phyloP scores from a whole-genome alignment of 2,797 vertebrate species.

The Leucoraja ocellata region DNA sequence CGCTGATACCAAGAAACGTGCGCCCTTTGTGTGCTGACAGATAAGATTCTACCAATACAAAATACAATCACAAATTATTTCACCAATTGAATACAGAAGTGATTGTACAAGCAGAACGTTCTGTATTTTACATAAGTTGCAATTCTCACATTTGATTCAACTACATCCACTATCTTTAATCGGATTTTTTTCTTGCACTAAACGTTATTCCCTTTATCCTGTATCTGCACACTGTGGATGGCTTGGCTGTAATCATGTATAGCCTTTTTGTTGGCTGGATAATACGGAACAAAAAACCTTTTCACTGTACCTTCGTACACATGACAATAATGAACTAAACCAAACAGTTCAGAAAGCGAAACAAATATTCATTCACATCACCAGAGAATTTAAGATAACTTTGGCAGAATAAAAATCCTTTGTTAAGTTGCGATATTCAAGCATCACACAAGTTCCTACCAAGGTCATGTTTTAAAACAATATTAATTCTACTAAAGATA shows the following conservation, averaged over 20 bases:
- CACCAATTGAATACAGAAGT: background rate
- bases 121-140: background rate
- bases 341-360: background rate
- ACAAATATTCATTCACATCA: background rate
- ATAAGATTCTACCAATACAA: background rate
- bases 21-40: background rate
- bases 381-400: background rate
- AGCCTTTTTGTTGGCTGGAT: too few species aligned
- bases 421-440: background rate
- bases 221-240: too few species aligned
- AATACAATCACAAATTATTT: background rate
- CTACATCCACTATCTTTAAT: background rate
- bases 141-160: background rate
- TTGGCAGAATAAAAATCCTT: background rate
- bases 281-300: too few species aligned
- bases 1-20: background rate
- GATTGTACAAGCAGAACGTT: background rate
- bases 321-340: too few species aligned
- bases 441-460: background rate
- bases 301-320: too few species aligned
- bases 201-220: too few species aligned
- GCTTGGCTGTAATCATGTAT: too few species aligned
- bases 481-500: background rate
- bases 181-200: too few species aligned
- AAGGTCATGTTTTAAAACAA: background rate